These are phyloP conservation scores for Reticulitermes lucifugus DNA, from an alignment of 2,888 invertebrate species.

Conservation along the genomic window DNA sequence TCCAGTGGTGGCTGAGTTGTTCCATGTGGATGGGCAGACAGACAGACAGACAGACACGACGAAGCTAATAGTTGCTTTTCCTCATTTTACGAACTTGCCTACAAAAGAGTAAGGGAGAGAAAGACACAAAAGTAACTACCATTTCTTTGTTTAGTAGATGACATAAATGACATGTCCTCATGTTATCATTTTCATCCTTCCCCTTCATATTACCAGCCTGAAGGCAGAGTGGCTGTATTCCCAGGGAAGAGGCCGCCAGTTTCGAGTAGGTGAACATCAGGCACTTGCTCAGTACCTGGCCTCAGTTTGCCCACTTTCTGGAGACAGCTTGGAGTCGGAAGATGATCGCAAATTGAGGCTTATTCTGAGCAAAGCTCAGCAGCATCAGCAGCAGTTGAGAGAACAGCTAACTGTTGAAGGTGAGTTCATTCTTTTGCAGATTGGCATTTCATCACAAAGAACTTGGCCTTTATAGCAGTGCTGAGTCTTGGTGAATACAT, in stretches of 20 bases:
- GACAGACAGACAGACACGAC: too few species aligned
- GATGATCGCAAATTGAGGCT: slow-evolving; percentile 88
- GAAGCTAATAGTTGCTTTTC: too few species aligned
- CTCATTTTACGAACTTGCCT: too few species aligned
- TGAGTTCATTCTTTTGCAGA: slow-evolving; percentile 54
- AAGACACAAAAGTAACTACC: too few species aligned
- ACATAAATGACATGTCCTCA: neutral
- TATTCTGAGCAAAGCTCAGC: slow-evolving; percentile 90
- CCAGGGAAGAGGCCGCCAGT: slow-evolving; percentile 92
- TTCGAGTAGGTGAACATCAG: slow-evolving; percentile 85
- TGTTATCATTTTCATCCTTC: neutral
- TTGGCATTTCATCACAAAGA: too few species aligned
- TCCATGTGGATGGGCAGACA: too few species aligned
- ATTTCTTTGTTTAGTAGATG: too few species aligned
- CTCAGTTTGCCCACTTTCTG: slow-evolving; percentile 86
- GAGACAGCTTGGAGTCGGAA: slow-evolving; percentile 83
- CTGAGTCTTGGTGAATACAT: too few species aligned
- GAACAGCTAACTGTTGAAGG: slow-evolving; percentile 73
- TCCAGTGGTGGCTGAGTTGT: too few species aligned
- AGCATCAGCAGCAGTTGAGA: slow-evolving; percentile 86
- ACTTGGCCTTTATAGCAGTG: too few species aligned
- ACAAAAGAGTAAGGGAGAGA: too few species aligned
- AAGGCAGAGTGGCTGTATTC: slow-evolving; percentile 97
- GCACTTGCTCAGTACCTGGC: slow-evolving; percentile 86
- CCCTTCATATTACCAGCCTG: slow-evolving; percentile 68